Evolutionary conservation across 2,113 vertebrate genomes (phyloP).

Genomic region (Macrotus californicus): DNA sequence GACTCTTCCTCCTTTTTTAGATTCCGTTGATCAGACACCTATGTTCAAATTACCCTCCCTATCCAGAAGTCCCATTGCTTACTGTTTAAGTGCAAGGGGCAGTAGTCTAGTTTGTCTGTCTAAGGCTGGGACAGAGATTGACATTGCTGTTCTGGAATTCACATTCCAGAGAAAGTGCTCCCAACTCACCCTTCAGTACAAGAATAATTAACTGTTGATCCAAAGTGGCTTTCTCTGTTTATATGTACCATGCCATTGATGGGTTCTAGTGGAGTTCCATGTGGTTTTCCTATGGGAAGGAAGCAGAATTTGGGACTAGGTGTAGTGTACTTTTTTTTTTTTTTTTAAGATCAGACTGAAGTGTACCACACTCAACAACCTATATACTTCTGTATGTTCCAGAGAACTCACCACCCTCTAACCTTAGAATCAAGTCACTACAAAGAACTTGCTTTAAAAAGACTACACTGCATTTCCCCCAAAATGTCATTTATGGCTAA

Average conservation of each 20-base stretch:
- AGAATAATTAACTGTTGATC: background rate
- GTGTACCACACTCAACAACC: background rate
- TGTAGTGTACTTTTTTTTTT: background rate
- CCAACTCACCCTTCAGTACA: background rate
- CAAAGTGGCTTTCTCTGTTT: background rate
- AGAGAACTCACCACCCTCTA: background rate
- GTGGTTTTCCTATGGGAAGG: constrained; percentile 8
- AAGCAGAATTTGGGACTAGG: background rate
- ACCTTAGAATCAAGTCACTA: background rate
- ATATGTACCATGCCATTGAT: background rate
- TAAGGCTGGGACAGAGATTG: background rate
- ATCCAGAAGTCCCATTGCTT: background rate
- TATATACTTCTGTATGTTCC: background rate
- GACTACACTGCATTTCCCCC: background rate
- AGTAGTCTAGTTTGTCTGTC: background rate
- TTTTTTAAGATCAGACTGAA: background rate
- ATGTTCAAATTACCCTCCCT: background rate
- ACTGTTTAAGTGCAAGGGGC: background rate
- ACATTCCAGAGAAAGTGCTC: background rate
- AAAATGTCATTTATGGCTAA: background rate
- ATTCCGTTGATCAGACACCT: background rate
- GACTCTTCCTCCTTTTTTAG: background rate
- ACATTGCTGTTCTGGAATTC: background rate
- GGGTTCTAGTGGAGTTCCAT: constrained; percentile 1
- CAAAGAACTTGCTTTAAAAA: background rate